phyloP scores from a whole-genome alignment of 2,113 vertebrate genomes.

The Gnathonemus echidnorhynchus region DNA sequence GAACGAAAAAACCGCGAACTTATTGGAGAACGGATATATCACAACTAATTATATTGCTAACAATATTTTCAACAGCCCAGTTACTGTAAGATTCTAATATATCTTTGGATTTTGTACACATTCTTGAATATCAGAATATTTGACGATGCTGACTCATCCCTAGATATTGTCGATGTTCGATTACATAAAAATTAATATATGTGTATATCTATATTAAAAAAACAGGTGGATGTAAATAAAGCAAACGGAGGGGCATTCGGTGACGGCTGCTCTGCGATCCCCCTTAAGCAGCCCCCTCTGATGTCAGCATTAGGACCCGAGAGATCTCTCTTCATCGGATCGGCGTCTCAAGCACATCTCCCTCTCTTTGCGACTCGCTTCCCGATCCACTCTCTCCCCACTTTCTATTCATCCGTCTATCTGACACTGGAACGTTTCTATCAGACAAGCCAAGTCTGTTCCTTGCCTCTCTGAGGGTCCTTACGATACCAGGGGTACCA shows the following conservation, averaged over 20 bases:
- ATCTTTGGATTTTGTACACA: background rate
- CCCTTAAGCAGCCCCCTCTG: conserved; percentile 41
- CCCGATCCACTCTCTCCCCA: conserved; percentile 26
- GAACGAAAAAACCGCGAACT: background rate
- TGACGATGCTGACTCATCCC: background rate
- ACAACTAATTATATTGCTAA: background rate
- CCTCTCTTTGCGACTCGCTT: conserved; percentile 27
- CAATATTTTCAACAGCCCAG: background rate
- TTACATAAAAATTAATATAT: background rate
- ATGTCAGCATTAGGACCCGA: conserved; percentile 41
- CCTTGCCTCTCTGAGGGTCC: conserved; percentile 29
- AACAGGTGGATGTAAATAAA: background rate
- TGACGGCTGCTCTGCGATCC: conserved; percentile 26
- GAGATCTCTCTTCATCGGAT: conserved; percentile 30
- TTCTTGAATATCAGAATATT: background rate
- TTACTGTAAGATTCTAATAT: background rate
- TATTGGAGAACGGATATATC: background rate
- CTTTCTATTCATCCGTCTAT: conserved; percentile 38
- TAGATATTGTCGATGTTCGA: background rate
- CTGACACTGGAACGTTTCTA: conserved; percentile 33
- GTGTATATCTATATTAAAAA: too few relatives aligned
- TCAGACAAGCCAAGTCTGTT: conserved; percentile 19
- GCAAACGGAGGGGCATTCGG: background rate
- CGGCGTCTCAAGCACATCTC: conserved; percentile 26
- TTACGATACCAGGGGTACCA: conserved; percentile 26